Base-by-base conservation (phyloP, 1,140 invertebrate genomes). In the Diorhabda carinulata region DNA sequence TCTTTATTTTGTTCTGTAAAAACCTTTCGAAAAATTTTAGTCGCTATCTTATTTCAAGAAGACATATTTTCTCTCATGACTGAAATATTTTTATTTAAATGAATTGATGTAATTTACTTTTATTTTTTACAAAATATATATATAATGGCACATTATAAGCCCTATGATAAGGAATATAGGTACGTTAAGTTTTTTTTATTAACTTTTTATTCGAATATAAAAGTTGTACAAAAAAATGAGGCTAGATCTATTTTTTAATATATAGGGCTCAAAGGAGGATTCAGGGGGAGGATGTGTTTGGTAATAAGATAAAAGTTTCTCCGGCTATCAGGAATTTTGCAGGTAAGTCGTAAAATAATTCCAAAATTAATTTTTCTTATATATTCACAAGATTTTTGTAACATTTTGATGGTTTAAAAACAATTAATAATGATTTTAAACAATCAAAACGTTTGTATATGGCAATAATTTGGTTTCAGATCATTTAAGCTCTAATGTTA, bases 201-300 rank as follows among this genome's bases (percentile, higher is more conserved):
- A 25, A 25, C 25, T 25, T 25, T 25, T 25, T 25, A 25, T 25
- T 25, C 25, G 25, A 25, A 25, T 25, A 25, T 25, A 25, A 25
- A 25, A 25, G 25, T 25, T 1, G 25, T 25, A 25, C 25, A 25
- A 25, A 25, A 25, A 25, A 25, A 25, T 25, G 0, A 25, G 2
- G 25, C 2, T 25, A 25, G 25, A 25, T 52, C 3, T 52, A n/a
- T 52, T 52, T 52, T 52, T 25, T 25, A 25, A n/a, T 3, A 52
- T 52, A 64, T 64, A 94, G 92, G 81, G 92, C 92, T 72, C 85
- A 90, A 78, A 93, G 92, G 78, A 89, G 92, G 79, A 92, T 95
- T 87, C 89, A 93, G 78, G 92, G 91, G 70, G 91, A 93, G 81
- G 88, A 92, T 83, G 91, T 95, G 58, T 92, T 88, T 84, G 91